A percentile compares a stretch with the other conserved stretches of the same genome.
Conservation (phyloP, 2,113 vertebrate genomes). For the Dicerorhinus sumatrensis region DNA sequence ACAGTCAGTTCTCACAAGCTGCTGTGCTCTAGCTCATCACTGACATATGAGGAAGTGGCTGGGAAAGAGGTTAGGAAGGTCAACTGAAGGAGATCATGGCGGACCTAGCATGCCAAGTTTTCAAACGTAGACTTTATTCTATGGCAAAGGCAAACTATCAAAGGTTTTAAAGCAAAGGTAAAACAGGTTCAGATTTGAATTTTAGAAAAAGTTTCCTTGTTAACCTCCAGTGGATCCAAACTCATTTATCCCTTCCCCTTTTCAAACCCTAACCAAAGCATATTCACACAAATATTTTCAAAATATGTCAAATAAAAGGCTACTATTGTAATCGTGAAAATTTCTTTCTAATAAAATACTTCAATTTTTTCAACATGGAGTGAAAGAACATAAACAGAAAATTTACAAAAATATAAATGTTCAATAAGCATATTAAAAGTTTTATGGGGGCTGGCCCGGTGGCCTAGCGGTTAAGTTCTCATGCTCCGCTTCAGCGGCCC, state of each 20-base stretch:
- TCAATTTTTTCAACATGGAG: not conserved
- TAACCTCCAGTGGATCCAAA: not conserved
- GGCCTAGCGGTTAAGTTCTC: too few relatives aligned
- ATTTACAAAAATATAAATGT: not conserved
- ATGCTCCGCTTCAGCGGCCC: too few relatives aligned
- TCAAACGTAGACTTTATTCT: not conserved
- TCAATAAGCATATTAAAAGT: not conserved
- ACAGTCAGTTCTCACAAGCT: not conserved
- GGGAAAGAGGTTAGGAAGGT: not conserved
- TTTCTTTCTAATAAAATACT: not conserved
- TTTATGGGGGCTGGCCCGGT: not conserved
- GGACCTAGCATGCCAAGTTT: not conserved
- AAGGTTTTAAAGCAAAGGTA: not conserved
- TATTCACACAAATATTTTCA: not conserved
- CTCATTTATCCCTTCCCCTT: not conserved
- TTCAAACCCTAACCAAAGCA: not conserved
- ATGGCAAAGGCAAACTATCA: not conserved
- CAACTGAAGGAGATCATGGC: not conserved
- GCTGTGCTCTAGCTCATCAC: not conserved
- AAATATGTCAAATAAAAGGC: not conserved
- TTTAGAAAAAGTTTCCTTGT: not conserved
- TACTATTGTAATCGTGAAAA: not conserved
- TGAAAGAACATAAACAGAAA: not conserved
- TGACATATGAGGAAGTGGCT: too few relatives aligned
- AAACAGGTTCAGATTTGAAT: not conserved